A percentile compares a stretch with the other conserved stretches of the same genome.
phyloP scores from a whole-genome alignment of 2,797 vertebrate genomes.

The Acrossocheilus wenchowensis region DNA sequence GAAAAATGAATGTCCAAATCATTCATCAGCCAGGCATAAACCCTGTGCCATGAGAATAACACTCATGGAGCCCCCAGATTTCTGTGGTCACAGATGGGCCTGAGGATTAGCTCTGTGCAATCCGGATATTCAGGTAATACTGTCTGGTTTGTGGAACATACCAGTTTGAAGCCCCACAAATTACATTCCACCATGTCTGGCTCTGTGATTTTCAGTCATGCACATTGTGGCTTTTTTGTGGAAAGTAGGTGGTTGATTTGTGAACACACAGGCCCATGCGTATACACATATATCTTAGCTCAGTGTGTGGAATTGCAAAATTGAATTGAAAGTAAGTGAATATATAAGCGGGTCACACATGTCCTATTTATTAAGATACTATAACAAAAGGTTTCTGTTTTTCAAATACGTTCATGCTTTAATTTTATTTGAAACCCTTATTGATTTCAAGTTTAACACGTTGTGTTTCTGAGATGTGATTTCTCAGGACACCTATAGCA shows the following conservation, averaged over 20 bases:
- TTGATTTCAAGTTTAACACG: not conserved
- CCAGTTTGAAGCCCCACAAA: slow-evolving; percentile 33
- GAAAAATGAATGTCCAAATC: not conserved
- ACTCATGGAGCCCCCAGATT: slow-evolving; percentile 27
- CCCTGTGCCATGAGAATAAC: not conserved
- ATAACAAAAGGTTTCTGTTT: not conserved
- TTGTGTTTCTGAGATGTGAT: not conserved
- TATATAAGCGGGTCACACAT: slow-evolving; percentile 25
- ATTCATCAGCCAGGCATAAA: not conserved
- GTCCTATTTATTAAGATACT: slow-evolving; percentile 26
- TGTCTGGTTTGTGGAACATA: slow-evolving; percentile 47
- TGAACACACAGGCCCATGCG: not conserved
- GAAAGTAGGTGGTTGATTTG: not conserved
- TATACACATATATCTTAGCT: slow-evolving; percentile 2
- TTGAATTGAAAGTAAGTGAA: slow-evolving; percentile 36
- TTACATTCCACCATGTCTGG: slow-evolving; percentile 43
- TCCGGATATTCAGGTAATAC: slow-evolving; percentile 56
- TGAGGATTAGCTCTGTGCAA: slow-evolving; percentile 45
- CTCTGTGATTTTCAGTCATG: slow-evolving; percentile 25
- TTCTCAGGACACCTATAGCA: not conserved
- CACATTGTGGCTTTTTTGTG: not conserved
- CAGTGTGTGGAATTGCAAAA: slow-evolving; percentile 41
- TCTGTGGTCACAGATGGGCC: slow-evolving; percentile 46
- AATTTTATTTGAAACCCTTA: not conserved
- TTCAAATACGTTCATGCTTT: not conserved